These are phyloP conservation scores for Drosophila imparisetae DNA, from an alignment of 2,888 invertebrate genomes.

Conservation along the genomic window DNA sequence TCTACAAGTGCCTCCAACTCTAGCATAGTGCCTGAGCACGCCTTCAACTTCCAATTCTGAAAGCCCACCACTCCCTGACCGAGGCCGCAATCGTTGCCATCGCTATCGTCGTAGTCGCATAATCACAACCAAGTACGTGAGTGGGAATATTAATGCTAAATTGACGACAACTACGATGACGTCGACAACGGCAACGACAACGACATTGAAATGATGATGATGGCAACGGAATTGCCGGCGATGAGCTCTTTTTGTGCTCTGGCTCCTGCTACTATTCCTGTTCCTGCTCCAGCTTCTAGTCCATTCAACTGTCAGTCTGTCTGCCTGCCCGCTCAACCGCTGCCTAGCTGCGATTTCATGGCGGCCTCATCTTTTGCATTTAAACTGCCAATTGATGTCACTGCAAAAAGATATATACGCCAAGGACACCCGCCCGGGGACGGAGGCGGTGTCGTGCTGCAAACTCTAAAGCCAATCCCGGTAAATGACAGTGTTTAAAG, in stretches of 20 bases:
- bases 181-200: conserved; percentile 41
- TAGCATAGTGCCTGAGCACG: conserved; percentile 9
- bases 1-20: neutral
- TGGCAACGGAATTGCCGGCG: conserved; percentile 32
- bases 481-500: conserved; percentile 59
- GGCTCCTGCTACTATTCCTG: conserved; percentile 9
- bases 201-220: conserved; percentile 53
- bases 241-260: conserved; percentile 28
- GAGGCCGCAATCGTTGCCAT: conserved; percentile 58
- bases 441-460: neutral
- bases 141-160: conserved; percentile 81
- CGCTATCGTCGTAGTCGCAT: conserved; percentile 71
- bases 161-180: conserved; percentile 76
- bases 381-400: conserved; percentile 83
- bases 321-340: conserved; percentile 1
- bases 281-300: conserved; percentile 15
- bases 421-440: neutral
- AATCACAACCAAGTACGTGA: conserved; percentile 82
- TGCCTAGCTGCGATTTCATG: conserved; percentile 68
- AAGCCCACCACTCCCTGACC: conserved; percentile 45
- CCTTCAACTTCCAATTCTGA: conserved; percentile 48
- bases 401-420: conserved; percentile 65
- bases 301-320: conserved; percentile 21
- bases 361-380: conserved; percentile 81
- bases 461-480: conserved; percentile 55